Evolutionary conservation across 1,140 invertebrate species (phyloP), one percentile per base, ranked within the genome.

Genomic region (Eumaeus atala): DNA sequence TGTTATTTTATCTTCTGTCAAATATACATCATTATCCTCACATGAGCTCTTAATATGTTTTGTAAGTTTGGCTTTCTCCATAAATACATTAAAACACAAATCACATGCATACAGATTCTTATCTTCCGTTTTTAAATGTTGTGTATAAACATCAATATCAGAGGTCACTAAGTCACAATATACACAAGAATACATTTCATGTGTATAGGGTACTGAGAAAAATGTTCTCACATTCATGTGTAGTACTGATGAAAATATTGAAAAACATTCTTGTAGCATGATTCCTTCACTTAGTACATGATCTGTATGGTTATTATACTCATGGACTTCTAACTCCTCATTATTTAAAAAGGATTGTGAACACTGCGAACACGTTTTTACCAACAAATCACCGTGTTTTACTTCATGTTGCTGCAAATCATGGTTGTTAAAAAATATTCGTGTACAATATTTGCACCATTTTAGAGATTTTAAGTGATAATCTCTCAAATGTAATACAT

Each of bases 301-400:
- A 11, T 64, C 56, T 0, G 38, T 49, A 34, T 84, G 80, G 4
- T 59, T 40, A 0, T 50, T 36, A 10, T 54, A 61, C 21, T 84
- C 79, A 56, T 86, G 83, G 3, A 53, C 38, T 35, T 67, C 65
- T 9, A 83, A 57, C 1, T 72, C 63, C 0, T 14, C 36, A 11
- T 56, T 48, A 12, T 58, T 64, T 0, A 38, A 21, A 53, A 75
- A 86, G 8, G 38, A 37, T 1, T 18, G 7, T 6, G 47, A 36
- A 55, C 82, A 85, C 0, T 75, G 69, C 0, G 80, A 74, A 47
- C 80, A 84, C 0, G 17, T 35, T 11, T 53, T 56, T 50, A 28
- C 33, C 14, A 14, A 8, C 21, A 21, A 16, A 16, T 10, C 51
- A 40, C 38, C 55, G 49, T 86, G 83, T 38, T 70, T 78, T 8